These are phyloP conservation scores for Ornithoptera priamus DNA, from an alignment of 2,888 invertebrate species.

Conservation along the genomic window DNA sequence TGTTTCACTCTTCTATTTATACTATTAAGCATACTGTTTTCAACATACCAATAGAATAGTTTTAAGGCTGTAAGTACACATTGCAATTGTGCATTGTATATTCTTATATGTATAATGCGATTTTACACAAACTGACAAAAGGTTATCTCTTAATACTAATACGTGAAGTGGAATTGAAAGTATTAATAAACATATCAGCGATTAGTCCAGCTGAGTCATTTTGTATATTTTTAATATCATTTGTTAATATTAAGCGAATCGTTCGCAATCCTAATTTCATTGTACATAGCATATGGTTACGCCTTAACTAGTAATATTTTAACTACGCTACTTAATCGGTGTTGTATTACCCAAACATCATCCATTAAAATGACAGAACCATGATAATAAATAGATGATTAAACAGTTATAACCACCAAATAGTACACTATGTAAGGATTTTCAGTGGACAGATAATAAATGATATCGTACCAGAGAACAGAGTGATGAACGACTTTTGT, in stretches of 20 bases:
- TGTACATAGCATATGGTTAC: constrained; percentile 3
- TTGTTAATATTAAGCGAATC: constrained; percentile 4
- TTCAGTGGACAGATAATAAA: neutral
- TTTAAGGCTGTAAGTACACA: neutral
- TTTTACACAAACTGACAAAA: neutral
- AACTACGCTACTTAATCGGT: neutral
- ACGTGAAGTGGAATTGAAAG: constrained; percentile 4
- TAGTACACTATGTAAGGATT: too few relatives aligned
- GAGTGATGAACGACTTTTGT: neutral
- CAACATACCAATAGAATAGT: neutral
- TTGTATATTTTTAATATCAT: constrained; percentile 17
- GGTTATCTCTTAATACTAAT: neutral
- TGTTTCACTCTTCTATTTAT: too few relatives aligned
- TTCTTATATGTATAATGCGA: neutral
- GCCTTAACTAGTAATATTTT: neutral
- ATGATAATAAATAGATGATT: too few relatives aligned
- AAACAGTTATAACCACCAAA: too few relatives aligned
- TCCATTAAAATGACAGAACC: too few relatives aligned
- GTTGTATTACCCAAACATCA: neutral
- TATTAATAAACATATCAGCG: constrained; percentile 12
- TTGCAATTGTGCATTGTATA: neutral
- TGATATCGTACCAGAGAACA: neutral
- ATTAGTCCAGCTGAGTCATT: constrained; percentile 1
- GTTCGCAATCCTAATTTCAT: constrained; percentile 7
- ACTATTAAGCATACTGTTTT: too few relatives aligned